phyloP scores from a whole-genome alignment of 2,888 invertebrate species.

The Drosophila infuscata region DNA sequence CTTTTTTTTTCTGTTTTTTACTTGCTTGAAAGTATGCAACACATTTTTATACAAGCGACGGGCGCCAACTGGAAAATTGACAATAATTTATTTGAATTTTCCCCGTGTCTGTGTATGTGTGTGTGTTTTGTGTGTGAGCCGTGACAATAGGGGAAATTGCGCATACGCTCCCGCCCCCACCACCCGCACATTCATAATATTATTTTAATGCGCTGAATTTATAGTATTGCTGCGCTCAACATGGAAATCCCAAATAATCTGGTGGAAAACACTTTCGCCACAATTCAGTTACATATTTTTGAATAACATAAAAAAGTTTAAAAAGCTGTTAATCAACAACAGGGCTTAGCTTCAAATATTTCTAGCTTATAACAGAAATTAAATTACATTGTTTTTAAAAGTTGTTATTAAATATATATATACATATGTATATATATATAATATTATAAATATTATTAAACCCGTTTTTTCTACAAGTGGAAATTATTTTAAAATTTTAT shows the following conservation, averaged over 20 bases:
- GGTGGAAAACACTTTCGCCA: conserved; percentile 44
- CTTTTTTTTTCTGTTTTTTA: background rate
- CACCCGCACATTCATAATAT: conserved; percentile 54
- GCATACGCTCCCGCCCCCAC: conserved; percentile 29
- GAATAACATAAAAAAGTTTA: background rate
- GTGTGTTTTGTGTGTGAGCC: conserved; percentile 13
- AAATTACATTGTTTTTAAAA: background rate
- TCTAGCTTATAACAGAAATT: background rate
- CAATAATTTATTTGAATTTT: conserved; percentile 80
- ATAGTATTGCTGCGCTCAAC: conserved; percentile 46
- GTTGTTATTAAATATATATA: background rate
- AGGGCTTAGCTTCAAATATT: background rate
- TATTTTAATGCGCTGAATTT: conserved; percentile 76
- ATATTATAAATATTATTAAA: too few relatives aligned
- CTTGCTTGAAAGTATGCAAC: conserved; percentile 54
- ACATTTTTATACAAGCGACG: conserved; percentile 44
- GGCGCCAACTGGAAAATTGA: conserved; percentile 79
- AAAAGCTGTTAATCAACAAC: background rate
- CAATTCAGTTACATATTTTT: conserved; percentile 29
- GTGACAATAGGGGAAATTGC: conserved; percentile 49
- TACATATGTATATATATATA: too few relatives aligned
- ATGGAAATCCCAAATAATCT: conserved; percentile 35
- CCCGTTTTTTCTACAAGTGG: too few relatives aligned
- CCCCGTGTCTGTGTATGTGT: conserved; percentile 7
- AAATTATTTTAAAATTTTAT: background rate